phyloP scores from a whole-genome alignment of 2,888 invertebrate species.

The Phymatocera aterrima region DNA sequence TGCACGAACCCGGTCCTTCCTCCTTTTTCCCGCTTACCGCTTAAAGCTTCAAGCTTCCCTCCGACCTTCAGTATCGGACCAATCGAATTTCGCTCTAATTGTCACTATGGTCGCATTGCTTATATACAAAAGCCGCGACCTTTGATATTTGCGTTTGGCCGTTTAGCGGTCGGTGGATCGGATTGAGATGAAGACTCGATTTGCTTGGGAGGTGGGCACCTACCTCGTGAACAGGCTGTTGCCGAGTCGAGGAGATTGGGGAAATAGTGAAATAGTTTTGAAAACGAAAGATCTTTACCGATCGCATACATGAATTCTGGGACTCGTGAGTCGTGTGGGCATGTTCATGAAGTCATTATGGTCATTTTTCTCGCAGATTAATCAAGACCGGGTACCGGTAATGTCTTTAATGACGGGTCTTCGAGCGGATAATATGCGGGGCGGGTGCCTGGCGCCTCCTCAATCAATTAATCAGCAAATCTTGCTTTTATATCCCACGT shows the following conservation, averaged over 20 bases:
- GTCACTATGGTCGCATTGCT: background rate
- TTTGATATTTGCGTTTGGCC: background rate
- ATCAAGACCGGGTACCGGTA: constrained; percentile 42
- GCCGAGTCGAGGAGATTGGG: background rate
- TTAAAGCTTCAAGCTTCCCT: constrained; percentile 33
- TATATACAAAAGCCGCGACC: background rate
- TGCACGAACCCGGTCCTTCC: constrained; percentile 54
- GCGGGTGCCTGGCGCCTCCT: constrained; percentile 69
- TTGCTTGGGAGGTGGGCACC: too few species aligned
- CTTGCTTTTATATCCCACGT: constrained; percentile 58
- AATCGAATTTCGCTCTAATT: background rate
- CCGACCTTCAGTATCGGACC: background rate
- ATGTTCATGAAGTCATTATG: constrained; percentile 62
- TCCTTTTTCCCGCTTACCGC: constrained; percentile 37
- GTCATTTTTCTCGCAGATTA: constrained; percentile 49
- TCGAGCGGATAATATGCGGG: constrained; percentile 65
- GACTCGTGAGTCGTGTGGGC: constrained; percentile 18
- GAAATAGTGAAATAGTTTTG: background rate
- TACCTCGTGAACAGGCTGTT: background rate
- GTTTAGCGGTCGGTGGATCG: background rate
- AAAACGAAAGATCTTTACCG: background rate
- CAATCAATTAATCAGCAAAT: constrained; percentile 73
- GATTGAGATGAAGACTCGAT: background rate
- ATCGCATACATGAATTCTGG: constrained; percentile 25
- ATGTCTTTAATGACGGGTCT: constrained; percentile 67